Conservation (phyloP, 2,888 invertebrate species). For the Dicyrtoma fusca region DNA sequence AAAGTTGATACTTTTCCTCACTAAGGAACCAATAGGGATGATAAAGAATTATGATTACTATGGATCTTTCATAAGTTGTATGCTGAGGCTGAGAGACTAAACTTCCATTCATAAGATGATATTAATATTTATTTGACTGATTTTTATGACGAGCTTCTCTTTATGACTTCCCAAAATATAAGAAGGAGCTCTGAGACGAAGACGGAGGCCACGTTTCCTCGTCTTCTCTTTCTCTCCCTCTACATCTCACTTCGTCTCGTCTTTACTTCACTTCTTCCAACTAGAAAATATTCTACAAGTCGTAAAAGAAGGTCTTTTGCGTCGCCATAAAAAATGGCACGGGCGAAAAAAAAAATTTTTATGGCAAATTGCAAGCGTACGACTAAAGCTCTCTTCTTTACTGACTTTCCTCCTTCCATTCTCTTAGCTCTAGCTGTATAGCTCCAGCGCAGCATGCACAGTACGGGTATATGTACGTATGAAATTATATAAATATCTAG, state of each 20-base stretch:
- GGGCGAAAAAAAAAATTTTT: conserved; percentile 45
- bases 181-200: too few species aligned
- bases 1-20: conserved; percentile 19
- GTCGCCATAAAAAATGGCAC: conserved; percentile 45
- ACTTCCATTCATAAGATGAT: conserved; percentile 40
- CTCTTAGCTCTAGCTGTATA: too few species aligned
- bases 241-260: conserved; percentile 3
- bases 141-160: conserved; percentile 43
- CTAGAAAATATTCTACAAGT: conserved; percentile 31
- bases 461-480: not conserved
- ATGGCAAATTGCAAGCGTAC: conserved; percentile 43
- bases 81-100: conserved; percentile 17
- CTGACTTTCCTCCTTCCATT: not conserved
- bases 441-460: not conserved
- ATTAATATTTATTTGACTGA: conserved; percentile 47
- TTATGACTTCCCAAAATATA: conserved; percentile 26
- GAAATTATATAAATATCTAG: too few species aligned
- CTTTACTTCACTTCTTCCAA: conserved; percentile 1
- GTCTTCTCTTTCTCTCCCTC: conserved; percentile 20
- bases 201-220: not conserved
- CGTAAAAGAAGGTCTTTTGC: conserved; percentile 46
- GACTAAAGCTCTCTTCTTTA: conserved; percentile 18
- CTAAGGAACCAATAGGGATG: conserved; percentile 29
- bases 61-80: not conserved
- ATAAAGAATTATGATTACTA: conserved; percentile 25